Evolutionary conservation across 1,140 invertebrate genomes (phyloP), one percentile per base, ranked within the genome.

Genomic region (Gonioctena quinquepunctata): DNA sequence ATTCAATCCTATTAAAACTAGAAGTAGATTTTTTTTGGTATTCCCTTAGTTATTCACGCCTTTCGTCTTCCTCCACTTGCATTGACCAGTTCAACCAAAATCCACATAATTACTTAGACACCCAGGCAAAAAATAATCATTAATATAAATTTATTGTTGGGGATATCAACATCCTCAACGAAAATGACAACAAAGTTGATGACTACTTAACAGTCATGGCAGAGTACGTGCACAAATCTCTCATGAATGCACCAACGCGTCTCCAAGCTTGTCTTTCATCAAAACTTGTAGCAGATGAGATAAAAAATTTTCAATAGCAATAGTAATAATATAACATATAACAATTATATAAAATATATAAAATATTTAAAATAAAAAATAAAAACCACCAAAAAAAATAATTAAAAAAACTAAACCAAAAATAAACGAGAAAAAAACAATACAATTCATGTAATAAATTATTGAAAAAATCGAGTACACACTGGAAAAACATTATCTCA

Each of bases 21-120:
- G n/a, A n/a, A n/a, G n/a, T n/a, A n/a, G n/a, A n/a, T n/a, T n/a
- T n/a, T n/a, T n/a, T n/a, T n/a, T n/a, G n/a, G n/a, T n/a, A n/a
- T n/a, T n/a, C n/a, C n/a, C n/a, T n/a, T n/a, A n/a, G n/a, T n/a
- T n/a, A n/a, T n/a, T n/a, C n/a, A n/a, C n/a, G n/a, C n/a, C n/a
- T n/a, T n/a, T n/a, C n/a, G n/a, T n/a, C n/a, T n/a, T n/a, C n/a
- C n/a, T 33, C 28, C 28, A 33, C 28, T 33, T 33, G 28, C n/a
- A 6, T 27, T 23, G 8, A 56, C n/a, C 3, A 2, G 13, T 21
- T 22, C 27, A 8, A 62, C 7, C 19, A 72, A 57, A 18, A 52
- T 16, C 28, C 66, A 42, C 65, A 65, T 65, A 25, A 22, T 8
- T 73, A 25, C 64, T 83, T 80, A 33, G 28, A 33, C 7, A 33